A percentile compares a stretch with the other conserved stretches of the same genome.
Conservation (phyloP, 2,888 invertebrate genomes). For the Norana najaformis region DNA sequence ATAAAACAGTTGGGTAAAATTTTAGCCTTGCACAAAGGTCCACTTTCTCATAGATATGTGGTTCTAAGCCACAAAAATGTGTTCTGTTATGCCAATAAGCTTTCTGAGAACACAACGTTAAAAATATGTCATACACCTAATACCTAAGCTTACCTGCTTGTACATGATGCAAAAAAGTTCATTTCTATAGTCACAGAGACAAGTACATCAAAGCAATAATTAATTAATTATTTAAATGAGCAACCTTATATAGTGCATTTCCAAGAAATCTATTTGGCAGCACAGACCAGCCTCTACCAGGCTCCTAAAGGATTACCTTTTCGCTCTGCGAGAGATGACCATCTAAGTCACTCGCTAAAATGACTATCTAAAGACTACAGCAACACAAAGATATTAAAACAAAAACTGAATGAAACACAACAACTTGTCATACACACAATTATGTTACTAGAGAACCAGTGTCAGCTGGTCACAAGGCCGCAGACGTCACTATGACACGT, state of each 20-base stretch:
- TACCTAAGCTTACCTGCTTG: neutral
- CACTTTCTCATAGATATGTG: neutral
- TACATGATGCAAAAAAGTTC: slow-evolving; percentile 13
- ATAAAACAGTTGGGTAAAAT: neutral
- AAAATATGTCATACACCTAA: neutral
- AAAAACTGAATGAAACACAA: neutral
- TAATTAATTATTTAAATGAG: slow-evolving; percentile 7
- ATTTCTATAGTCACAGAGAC: neutral
- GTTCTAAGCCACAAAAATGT: neutral
- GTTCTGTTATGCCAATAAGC: neutral
- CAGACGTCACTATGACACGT: neutral
- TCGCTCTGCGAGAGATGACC: neutral
- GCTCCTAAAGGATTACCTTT: too few species aligned
- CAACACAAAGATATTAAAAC: neutral
- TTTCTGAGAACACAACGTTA: neutral
- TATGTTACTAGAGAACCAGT: neutral
- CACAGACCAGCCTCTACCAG: neutral
- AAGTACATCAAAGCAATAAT: neutral
- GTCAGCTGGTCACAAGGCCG: neutral
- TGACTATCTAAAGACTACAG: neutral
- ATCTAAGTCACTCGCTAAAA: neutral
- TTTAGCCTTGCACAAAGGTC: neutral
- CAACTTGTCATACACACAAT: neutral
- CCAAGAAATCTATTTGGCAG: neutral
- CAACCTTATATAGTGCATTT: neutral